Conservation (phyloP, 2,797 vertebrate species). For the Alectoris magna region DNA sequence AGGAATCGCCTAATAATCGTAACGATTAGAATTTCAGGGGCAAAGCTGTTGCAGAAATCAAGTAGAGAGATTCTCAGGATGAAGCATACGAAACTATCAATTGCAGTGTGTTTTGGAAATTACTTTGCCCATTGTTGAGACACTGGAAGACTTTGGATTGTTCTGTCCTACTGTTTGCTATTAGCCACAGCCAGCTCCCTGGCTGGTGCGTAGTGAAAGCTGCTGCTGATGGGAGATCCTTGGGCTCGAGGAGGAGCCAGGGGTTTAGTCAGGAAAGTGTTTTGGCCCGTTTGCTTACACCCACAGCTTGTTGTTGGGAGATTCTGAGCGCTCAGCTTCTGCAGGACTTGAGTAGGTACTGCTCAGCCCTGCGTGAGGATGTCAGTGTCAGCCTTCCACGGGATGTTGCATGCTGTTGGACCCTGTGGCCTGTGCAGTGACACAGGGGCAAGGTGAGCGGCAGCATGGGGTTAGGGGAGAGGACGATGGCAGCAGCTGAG, state of each 20-base stretch:
- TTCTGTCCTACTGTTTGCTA: background rate
- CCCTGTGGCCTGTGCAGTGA: background rate
- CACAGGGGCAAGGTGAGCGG: background rate
- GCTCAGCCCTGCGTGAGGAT: background rate
- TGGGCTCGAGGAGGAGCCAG: background rate
- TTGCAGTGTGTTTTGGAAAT: background rate
- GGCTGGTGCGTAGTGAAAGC: background rate
- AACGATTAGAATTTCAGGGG: slow-evolving; percentile 1
- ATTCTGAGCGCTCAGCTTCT: background rate
- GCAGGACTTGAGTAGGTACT: accelerated
- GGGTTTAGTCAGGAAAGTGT: background rate
- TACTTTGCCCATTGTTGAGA: slow-evolving; percentile 44
- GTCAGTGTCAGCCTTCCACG: accelerated
- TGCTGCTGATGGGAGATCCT: slow-evolving; percentile 44
- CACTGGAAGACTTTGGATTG: slow-evolving; percentile 50
- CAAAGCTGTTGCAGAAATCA: background rate
- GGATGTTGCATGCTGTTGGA: background rate
- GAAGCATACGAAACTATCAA: background rate
- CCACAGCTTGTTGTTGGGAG: background rate
- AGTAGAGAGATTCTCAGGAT: slow-evolving; percentile 17
- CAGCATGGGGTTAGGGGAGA: background rate
- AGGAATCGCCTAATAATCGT: slow-evolving; percentile 25
- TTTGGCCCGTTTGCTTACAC: background rate
- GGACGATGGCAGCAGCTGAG: background rate
- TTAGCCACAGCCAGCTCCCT: background rate